Evolutionary conservation across 2,113 vertebrate species (phyloP).

Genomic region (Hippocampus barbouri): DNA sequence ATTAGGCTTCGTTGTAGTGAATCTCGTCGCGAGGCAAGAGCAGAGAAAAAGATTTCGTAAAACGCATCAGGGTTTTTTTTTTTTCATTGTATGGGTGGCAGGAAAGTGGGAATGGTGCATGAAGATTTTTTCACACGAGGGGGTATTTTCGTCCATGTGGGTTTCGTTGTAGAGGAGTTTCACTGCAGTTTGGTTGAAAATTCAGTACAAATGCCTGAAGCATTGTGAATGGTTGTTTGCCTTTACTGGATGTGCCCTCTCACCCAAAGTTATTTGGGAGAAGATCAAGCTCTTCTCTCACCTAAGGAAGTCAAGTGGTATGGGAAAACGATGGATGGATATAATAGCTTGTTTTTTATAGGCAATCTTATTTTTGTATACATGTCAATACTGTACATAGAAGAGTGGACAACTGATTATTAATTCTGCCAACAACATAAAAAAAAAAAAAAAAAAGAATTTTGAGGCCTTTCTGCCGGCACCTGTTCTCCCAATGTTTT

Average conservation of each 20-base stretch:
- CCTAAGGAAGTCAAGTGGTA: no score
- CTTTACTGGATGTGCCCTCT: background rate
- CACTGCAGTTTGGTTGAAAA: background rate
- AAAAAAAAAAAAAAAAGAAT: background rate
- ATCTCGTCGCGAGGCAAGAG: no score
- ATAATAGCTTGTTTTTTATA: background rate
- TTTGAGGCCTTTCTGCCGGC: background rate
- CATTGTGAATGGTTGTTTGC: background rate
- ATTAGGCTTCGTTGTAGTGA: no score
- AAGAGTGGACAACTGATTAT: background rate
- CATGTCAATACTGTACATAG: background rate
- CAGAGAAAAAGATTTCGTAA: no score
- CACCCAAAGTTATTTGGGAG: no score
- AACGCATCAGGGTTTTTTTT: no score
- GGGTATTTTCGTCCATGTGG: no score
- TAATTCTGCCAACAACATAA: background rate
- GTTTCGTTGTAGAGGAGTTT: no score
- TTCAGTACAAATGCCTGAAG: background rate
- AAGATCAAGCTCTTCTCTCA: no score
- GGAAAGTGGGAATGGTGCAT: no score
- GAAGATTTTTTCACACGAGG: no score
- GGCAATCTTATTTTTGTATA: background rate
- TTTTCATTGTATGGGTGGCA: no score
- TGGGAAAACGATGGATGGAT: background rate
- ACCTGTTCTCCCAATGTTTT: background rate